phyloP scores from a whole-genome alignment of 2,797 vertebrate genomes.

The Trichosurus vulpecula region DNA sequence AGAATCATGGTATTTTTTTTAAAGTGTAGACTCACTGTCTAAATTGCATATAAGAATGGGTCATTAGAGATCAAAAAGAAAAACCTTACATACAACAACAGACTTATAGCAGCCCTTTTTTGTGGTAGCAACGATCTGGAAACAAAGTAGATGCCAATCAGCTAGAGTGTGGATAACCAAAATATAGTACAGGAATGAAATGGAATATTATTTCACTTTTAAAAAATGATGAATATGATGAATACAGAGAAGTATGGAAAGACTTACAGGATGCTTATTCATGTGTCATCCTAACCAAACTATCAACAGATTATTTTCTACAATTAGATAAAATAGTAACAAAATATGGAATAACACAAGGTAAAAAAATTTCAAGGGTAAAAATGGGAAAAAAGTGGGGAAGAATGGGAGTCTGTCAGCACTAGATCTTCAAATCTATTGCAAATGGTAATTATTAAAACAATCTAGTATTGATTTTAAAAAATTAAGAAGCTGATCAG shows the following conservation, averaged over 20 bases:
- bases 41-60: background rate
- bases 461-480: background rate
- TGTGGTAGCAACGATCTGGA: background rate
- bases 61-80: background rate
- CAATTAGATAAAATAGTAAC: background rate
- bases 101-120: background rate
- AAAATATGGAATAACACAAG: background rate
- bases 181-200: background rate
- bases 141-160: background rate
- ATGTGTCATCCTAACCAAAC: background rate
- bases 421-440: background rate
- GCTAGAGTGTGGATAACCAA: background rate
- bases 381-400: background rate
- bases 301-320: background rate
- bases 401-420: background rate
- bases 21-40: background rate
- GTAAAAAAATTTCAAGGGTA: background rate
- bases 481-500: background rate
- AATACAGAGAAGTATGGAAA: background rate
- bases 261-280: background rate
- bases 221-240: background rate
- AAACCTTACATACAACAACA: background rate
- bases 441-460: background rate
- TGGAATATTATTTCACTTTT: background rate
- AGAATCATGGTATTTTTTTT: background rate